Base-by-base conservation (phyloP, 2,113 vertebrate genomes). In the Pseudopipra pipra region DNA sequence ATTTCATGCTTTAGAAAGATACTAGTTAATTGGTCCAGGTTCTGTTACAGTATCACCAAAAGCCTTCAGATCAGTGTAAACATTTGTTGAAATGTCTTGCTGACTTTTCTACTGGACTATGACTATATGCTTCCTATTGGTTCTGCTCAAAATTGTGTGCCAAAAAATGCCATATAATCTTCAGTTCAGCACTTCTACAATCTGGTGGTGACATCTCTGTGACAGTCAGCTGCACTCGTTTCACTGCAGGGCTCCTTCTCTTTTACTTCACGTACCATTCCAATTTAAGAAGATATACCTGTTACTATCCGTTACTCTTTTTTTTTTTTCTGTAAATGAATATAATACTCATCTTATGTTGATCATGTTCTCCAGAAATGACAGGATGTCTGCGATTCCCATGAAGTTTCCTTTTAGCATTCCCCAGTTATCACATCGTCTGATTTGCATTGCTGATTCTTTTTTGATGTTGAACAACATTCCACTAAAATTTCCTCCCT, bases 401-500 rank as follows among this genome's bases (percentile, higher is more conserved):
- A 21, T 83, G 59, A 78, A 84, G 72, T 74, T 95, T 80, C 88
- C 56, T 90, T 67, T 93, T 74, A 93, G 67, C 61, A 35, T 77
- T 96, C 56, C 86, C 68, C 55, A 65, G 51, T 93, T 96, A 93
- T 56, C 90, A 88, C 52, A 65, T 84, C 1, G 0, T 65, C 92
- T 96, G 56, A 96, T 96, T 97, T 95, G 87, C 92, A 94, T 96
- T 97, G 94, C 93, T 96, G 94, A 96, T 96, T 93, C 71, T 73
- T 93, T 89, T 95, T 88, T 65, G 76, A 82, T 95, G 91, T 96
- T 94, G 92, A 96, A 90, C 85, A 65, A 92, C 88, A 84, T 94
- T 97, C 65, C 58, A 72, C 80, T 94, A 59, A 93, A 93, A 96
- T 93, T 94, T 93, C 88, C 88, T 96, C 95, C 95, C 82, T 96